Evolutionary conservation across 2,113 vertebrate genomes (phyloP).

Genomic region (Apus apus): DNA sequence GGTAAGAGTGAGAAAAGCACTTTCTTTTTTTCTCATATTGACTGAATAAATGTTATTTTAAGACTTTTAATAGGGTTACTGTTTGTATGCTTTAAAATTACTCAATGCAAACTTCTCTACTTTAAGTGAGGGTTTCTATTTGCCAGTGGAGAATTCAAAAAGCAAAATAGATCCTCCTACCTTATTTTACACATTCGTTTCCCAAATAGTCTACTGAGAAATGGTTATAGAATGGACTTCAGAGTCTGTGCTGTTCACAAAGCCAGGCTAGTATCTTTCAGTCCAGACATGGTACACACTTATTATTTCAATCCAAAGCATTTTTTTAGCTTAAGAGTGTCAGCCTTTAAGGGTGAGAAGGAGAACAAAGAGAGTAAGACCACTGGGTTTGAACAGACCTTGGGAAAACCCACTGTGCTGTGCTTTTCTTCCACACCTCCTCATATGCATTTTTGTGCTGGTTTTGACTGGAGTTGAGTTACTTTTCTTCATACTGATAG

Average conservation of each 20-base stretch:
- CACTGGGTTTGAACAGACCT: neutral
- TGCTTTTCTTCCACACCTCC: neutral
- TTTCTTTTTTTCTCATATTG: conserved; percentile 4
- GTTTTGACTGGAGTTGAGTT: too few species aligned
- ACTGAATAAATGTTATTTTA: neutral
- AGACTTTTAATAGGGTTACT: neutral
- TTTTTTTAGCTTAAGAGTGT: neutral
- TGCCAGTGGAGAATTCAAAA: neutral
- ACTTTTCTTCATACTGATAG: too few species aligned
- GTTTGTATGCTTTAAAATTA: conserved; percentile 7
- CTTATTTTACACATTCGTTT: neutral
- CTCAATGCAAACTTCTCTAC: neutral
- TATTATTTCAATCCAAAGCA: neutral
- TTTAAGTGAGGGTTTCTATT: neutral
- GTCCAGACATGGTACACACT: neutral
- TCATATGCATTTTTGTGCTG: neutral
- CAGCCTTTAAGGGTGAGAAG: neutral
- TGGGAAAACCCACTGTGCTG: neutral
- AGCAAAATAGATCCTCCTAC: neutral
- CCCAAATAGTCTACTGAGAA: neutral
- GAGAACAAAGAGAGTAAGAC: neutral
- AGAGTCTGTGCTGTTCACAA: neutral
- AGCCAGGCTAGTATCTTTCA: neutral
- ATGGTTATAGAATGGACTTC: neutral
- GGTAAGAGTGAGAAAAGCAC: neutral